Percentiles rank a stretch among this genome's conserved stretches.
Conservation (phyloP, 1,140 invertebrate genomes). For the Trichogramma pretiosum region DNA sequence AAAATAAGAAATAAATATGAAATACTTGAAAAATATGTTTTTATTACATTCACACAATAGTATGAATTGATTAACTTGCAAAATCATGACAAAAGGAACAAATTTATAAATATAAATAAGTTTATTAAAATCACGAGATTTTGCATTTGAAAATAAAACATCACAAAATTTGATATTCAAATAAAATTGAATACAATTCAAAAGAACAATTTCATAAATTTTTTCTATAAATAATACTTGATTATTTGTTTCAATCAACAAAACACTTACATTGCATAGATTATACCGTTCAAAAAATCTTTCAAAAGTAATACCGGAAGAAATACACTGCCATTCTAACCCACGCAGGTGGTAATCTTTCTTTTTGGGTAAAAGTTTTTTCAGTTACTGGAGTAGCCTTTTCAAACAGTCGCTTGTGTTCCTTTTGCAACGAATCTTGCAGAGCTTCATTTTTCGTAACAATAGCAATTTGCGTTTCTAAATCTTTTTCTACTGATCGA, state of each 20-base stretch:
- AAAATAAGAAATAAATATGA: neutral
- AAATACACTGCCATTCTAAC: conserved; percentile 33
- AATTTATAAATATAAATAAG: too few species aligned
- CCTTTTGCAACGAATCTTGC: conserved; percentile 56
- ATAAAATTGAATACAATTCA: too few species aligned
- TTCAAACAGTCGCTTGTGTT: conserved; percentile 57
- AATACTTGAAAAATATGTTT: neutral
- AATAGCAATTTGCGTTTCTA: conserved; percentile 87
- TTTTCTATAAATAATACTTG: neutral
- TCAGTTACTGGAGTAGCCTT: conserved; percentile 47
- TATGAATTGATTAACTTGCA: neutral
- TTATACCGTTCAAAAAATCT: too few species aligned
- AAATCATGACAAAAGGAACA: too few species aligned
- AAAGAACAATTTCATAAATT: neutral
- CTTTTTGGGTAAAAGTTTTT: conserved; percentile 28
- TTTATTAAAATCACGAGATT: too few species aligned
- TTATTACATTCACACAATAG: neutral
- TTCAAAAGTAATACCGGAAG: conserved; percentile 41
- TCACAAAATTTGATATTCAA: conserved; percentile 2
- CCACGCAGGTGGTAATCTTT: conserved; percentile 37
- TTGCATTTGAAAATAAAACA: too few species aligned
- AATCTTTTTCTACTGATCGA: conserved; percentile 79
- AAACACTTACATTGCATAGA: too few species aligned
- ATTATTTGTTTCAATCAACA: neutral
- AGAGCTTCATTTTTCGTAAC: conserved; percentile 72